phyloP scores from a whole-genome alignment of 2,797 vertebrate genomes.

The Cossypha polioptera region DNA sequence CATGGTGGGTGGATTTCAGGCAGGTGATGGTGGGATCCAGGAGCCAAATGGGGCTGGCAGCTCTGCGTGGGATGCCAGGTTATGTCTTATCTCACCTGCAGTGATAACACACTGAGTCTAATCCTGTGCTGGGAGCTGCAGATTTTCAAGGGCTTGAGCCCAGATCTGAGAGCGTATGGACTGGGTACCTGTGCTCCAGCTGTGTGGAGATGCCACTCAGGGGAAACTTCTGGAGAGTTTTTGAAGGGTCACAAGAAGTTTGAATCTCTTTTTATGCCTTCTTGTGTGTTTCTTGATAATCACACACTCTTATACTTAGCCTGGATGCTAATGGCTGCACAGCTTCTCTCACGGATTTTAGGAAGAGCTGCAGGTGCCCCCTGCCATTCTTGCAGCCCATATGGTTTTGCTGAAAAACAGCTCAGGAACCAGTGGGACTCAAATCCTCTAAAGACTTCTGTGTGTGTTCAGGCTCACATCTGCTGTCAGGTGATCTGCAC shows the following conservation, averaged over 20 bases:
- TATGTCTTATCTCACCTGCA: neutral
- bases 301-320: accelerated
- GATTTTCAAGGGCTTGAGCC: neutral
- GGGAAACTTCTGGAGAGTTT: neutral
- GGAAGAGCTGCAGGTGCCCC: neutral
- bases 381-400: neutral
- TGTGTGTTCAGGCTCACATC: neutral
- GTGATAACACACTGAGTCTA: neutral
- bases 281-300: neutral
- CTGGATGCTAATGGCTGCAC: neutral
- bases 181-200: neutral
- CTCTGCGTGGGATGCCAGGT: accelerated
- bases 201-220: neutral
- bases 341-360: accelerated
- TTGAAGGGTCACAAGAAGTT: neutral
- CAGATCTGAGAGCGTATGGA: neutral
- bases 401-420: neutral
- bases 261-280: accelerated
- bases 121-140: neutral
- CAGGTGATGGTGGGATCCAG: neutral
- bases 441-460: neutral
- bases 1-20: accelerated
- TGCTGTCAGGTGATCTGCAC: neutral
- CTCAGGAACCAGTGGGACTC: neutral
- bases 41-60: neutral